Evolutionary conservation across 35 echinoderm and acorn worm genomes (phyloP).

Genomic region (Eucidaris tribuloides): DNA sequence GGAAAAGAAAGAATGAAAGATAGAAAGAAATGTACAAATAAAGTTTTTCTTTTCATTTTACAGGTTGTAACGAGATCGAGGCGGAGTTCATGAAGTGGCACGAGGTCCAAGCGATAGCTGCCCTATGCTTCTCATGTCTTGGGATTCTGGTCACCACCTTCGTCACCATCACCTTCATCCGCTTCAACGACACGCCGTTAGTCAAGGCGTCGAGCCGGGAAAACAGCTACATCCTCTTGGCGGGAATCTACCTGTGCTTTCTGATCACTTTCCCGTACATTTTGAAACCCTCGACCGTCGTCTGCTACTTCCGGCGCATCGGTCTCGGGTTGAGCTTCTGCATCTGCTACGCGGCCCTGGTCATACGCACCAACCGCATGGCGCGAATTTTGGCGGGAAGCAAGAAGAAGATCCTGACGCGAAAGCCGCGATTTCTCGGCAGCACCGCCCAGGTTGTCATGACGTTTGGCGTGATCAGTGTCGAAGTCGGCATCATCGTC

Average conservation of each 20-base stretch:
- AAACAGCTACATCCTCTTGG: constrained; percentile 86
- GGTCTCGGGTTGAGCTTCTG: constrained; percentile 87
- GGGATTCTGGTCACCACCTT: constrained; percentile 76
- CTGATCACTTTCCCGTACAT: constrained; percentile 76
- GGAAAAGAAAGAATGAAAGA: too few species aligned
- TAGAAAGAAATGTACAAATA: too few species aligned
- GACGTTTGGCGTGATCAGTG: constrained; percentile 66
- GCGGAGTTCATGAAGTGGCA: constrained; percentile 74
- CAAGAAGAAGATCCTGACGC: constrained; percentile 92
- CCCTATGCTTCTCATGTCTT: constrained; percentile 61
- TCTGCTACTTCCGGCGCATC: constrained; percentile 85
- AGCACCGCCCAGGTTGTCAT: constrained; percentile 93
- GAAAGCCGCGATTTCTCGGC: constrained; percentile 82
- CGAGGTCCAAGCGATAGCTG: constrained; percentile 69
- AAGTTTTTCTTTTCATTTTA: neutral
- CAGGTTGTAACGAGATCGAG: constrained; percentile 75
- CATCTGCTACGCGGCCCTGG: constrained; percentile 76
- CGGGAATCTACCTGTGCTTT: constrained; percentile 81
- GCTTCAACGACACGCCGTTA: constrained; percentile 75
- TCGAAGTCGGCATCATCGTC: constrained; percentile 71
- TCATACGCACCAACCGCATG: constrained; percentile 90
- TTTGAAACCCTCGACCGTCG: constrained; percentile 60
- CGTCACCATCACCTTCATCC: constrained; percentile 77
- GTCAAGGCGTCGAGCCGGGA: constrained; percentile 95
- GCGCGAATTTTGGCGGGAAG: constrained; percentile 91